phyloP scores from a whole-genome alignment of 2,113 vertebrate species.

The Nothocercus nigrocapillus region DNA sequence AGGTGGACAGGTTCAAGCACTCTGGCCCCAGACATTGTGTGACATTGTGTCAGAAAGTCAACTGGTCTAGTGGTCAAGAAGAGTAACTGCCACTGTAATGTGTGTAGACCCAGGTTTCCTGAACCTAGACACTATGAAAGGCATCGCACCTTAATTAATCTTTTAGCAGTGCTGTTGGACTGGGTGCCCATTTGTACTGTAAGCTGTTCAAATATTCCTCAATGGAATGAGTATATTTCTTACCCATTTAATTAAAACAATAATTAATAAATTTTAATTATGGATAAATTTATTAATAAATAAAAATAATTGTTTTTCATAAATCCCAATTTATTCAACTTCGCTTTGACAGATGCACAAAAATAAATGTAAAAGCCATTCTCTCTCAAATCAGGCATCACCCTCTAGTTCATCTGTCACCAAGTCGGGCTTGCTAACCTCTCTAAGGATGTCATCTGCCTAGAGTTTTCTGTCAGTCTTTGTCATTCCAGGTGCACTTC shows the following conservation, averaged over 20 bases:
- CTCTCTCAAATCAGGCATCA: slow-evolving; percentile 36
- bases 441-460: slow-evolving; percentile 13
- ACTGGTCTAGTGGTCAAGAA: background rate
- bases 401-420: background rate
- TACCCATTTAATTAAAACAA: slow-evolving; percentile 6
- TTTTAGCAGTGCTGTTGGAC: background rate
- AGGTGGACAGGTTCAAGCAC: background rate
- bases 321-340: background rate
- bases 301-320: background rate
- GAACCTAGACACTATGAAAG: background rate
- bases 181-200: background rate
- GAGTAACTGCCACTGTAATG: background rate
- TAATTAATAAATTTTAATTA: background rate
- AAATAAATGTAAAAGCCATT: background rate
- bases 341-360: background rate
- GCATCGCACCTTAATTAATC: background rate
- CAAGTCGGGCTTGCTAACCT: background rate
- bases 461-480: background rate
- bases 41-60: background rate
- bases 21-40: background rate
- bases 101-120: background rate
- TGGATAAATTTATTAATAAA: background rate
- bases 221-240: background rate
- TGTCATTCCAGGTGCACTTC: slow-evolving; percentile 19
- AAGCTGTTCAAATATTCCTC: slow-evolving; percentile 18